phyloP scores from a whole-genome alignment of 92 coral and sea anemone genomes.

The Ricordea florida region DNA sequence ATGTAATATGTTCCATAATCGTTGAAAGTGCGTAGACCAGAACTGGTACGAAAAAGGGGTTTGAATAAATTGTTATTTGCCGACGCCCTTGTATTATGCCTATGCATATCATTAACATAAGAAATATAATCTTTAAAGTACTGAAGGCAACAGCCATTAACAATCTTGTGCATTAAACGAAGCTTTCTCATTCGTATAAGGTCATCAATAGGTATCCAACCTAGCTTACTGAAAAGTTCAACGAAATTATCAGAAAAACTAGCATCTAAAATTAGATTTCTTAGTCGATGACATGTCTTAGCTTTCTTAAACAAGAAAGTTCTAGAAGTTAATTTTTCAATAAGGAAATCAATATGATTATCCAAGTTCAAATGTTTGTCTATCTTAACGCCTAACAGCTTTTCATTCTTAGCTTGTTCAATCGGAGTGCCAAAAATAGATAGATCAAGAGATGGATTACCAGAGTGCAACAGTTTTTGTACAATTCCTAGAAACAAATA shows the following conservation, averaged over 20 bases:
- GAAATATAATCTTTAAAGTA: background rate
- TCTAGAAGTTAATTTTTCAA: background rate
- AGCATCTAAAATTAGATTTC: background rate
- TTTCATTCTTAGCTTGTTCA: too few relatives aligned
- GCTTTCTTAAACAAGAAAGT: background rate
- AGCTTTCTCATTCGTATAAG: background rate
- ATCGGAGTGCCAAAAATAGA: too few relatives aligned
- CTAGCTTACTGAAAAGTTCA: background rate
- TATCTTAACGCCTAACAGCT: too few relatives aligned
- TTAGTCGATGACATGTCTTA: background rate
- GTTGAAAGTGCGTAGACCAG: too few relatives aligned
- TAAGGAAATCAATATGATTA: background rate
- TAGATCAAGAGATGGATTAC: too few relatives aligned
- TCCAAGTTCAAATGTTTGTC: background rate
- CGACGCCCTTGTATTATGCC: too few relatives aligned
- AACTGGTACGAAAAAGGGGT: too few relatives aligned
- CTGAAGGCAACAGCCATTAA: background rate
- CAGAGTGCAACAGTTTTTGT: too few relatives aligned
- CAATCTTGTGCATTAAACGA: slow-evolving; percentile 2
- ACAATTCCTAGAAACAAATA: too few relatives aligned
- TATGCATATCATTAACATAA: too few relatives aligned
- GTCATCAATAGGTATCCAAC: background rate
- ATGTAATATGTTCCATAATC: too few relatives aligned
- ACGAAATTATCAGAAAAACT: background rate
- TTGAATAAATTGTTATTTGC: too few relatives aligned